A percentile compares a stretch with the other conserved stretches of the same genome.
Conservation (phyloP, 2,113 vertebrate species). For the Lampris megalopsis region DNA sequence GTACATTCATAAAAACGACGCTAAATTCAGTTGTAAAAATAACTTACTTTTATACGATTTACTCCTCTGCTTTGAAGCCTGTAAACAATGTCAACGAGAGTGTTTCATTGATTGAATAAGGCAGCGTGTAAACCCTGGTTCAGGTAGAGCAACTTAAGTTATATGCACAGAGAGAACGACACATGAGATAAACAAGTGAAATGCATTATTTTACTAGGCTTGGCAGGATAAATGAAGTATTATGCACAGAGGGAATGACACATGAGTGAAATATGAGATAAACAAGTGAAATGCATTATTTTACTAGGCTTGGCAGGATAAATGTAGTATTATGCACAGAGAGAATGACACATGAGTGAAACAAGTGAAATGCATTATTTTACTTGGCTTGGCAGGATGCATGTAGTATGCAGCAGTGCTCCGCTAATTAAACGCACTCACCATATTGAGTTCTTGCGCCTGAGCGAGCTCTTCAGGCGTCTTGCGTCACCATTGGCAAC, state of each 20-base stretch:
- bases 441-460: slow-evolving; percentile 46
- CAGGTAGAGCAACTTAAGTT: not conserved
- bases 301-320: too few relatives aligned
- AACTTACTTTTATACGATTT: slow-evolving; percentile 80
- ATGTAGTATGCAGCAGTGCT: too few relatives aligned
- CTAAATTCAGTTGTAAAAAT: not conserved
- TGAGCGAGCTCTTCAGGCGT: slow-evolving; percentile 57
- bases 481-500: slow-evolving; percentile 71
- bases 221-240: too few relatives aligned
- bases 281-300: too few relatives aligned
- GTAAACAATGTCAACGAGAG: slow-evolving; percentile 33
- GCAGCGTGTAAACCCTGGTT: not conserved
- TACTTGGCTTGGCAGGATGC: too few relatives aligned
- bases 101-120: not conserved
- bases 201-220: too few relatives aligned
- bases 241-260: too few relatives aligned
- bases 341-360: too few relatives aligned
- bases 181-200: not conserved
- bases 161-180: not conserved
- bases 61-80: slow-evolving; percentile 81
- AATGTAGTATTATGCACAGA: too few relatives aligned
- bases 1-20: not conserved
- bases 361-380: too few relatives aligned
- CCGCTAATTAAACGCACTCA: slow-evolving; percentile 28
- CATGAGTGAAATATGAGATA: too few relatives aligned